Conservation (phyloP, 2,797 vertebrate species). For the Propithecus deckenii region DNA sequence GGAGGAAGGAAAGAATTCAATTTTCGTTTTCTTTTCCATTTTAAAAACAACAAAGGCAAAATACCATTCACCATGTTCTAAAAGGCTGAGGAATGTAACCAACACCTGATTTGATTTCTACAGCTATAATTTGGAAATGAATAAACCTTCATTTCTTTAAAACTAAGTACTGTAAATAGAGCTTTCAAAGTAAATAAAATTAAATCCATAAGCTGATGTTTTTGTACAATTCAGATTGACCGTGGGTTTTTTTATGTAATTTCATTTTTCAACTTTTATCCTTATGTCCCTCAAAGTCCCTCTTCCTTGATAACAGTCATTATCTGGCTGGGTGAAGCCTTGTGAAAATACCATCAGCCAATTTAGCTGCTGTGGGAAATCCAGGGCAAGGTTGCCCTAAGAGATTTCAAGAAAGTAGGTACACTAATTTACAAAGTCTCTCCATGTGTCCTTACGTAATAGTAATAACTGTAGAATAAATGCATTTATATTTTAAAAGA, state of each 20-base stretch:
- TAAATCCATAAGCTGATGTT: neutral
- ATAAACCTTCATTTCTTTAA: constrained; percentile 17
- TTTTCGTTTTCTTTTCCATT: constrained; percentile 20
- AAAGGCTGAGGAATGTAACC: neutral
- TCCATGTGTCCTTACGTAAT: neutral
- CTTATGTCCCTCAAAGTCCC: neutral
- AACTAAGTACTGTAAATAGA: constrained; percentile 5
- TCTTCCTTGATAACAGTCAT: neutral
- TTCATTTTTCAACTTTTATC: constrained; percentile 1
- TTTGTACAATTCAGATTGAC: neutral
- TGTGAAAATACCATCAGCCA: neutral
- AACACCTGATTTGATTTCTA: neutral
- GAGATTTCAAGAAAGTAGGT: neutral
- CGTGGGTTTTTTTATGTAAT: neutral
- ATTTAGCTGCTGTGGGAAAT: neutral
- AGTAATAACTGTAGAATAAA: neutral
- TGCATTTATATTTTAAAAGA: neutral
- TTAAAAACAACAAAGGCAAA: neutral
- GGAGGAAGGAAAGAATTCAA: neutral
- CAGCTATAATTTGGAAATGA: constrained; percentile 1
- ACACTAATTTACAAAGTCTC: neutral
- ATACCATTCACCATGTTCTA: neutral
- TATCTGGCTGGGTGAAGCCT: neutral
- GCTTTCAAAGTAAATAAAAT: constrained; percentile 22
- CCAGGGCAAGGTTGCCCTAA: neutral